Conservation (phyloP, 2,888 invertebrate species). For the Lamproptera curius region DNA sequence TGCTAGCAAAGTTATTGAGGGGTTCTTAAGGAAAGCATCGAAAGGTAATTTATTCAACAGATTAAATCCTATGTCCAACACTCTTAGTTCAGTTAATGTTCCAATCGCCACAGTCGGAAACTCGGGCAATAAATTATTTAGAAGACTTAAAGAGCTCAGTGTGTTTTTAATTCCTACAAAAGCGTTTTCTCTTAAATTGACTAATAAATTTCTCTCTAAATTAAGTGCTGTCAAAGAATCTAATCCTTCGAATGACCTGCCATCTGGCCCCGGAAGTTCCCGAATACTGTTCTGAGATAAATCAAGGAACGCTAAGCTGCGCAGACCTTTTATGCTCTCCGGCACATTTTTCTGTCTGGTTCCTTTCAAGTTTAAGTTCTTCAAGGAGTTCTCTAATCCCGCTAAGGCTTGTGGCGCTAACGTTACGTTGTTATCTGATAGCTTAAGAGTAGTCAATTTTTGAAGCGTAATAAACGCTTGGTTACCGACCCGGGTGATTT, state of each 20-base stretch:
- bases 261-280: slow-evolving; percentile 86
- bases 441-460: slow-evolving; percentile 87
- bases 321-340: slow-evolving; percentile 86
- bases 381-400: slow-evolving; percentile 89
- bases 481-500: slow-evolving; percentile 83
- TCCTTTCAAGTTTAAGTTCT: slow-evolving; percentile 93
- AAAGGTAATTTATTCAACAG: slow-evolving; percentile 88
- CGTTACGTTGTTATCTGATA: slow-evolving; percentile 92
- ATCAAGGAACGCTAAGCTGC: slow-evolving; percentile 91
- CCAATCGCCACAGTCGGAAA: slow-evolving; percentile 91
- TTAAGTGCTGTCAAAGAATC: slow-evolving; percentile 91
- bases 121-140: slow-evolving; percentile 92
- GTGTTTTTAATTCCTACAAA: slow-evolving; percentile 89
- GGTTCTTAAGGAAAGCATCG: slow-evolving; percentile 89
- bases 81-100: slow-evolving; percentile 87
- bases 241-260: slow-evolving; percentile 85
- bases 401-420: slow-evolving; percentile 83
- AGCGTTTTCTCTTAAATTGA: slow-evolving; percentile 85
- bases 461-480: slow-evolving; percentile 85
- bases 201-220: slow-evolving; percentile 92
- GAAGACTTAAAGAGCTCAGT: slow-evolving; percentile 90
- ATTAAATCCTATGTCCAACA: slow-evolving; percentile 95
- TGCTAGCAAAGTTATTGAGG: slow-evolving; percentile 90
- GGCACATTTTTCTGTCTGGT: slow-evolving; percentile 89
- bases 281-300: slow-evolving; percentile 92